phyloP scores from a whole-genome alignment of 2,888 invertebrate genomes.

The Carabus problematicus region DNA sequence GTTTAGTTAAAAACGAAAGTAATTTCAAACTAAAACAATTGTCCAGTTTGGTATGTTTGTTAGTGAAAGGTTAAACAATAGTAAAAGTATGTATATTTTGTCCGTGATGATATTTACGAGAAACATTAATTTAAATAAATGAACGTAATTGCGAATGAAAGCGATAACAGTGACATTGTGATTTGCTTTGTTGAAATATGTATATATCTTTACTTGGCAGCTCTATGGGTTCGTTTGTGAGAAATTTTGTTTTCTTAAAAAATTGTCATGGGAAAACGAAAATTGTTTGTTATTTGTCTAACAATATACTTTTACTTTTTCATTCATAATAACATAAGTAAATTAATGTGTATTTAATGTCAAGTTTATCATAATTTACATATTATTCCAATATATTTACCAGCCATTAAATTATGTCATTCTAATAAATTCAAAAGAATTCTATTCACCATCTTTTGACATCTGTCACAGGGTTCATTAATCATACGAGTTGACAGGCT shows the following conservation, averaged over 20 bases:
- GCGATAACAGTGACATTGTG: conserved; percentile 11
- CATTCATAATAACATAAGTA: too few relatives aligned
- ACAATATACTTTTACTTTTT: too few relatives aligned
- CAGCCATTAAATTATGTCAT: too few relatives aligned
- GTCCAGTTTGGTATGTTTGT: conserved; percentile 11
- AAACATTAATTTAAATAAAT: not conserved
- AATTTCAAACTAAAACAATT: conserved; percentile 8
- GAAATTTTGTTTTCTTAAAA: conserved; percentile 6
- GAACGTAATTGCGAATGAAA: conserved; percentile 23
- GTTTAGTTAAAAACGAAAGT: conserved; percentile 3
- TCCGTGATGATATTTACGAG: not conserved
- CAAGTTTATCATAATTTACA: too few relatives aligned
- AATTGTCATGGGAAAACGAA: too few relatives aligned
- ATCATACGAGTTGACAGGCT: too few relatives aligned
- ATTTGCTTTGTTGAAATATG: conserved; percentile 24
- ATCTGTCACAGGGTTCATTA: too few relatives aligned
- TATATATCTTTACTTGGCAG: conserved; percentile 13
- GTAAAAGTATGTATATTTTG: conserved; percentile 33
- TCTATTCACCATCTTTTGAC: too few relatives aligned
- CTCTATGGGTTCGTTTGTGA: conserved; percentile 23
- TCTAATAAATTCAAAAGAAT: too few relatives aligned
- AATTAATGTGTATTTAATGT: too few relatives aligned
- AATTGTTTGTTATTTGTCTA: not conserved
- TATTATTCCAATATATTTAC: too few relatives aligned
- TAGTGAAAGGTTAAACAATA: conserved; percentile 29